Evolutionary conservation across 2,113 vertebrate species (phyloP).

Genomic region (Alligator mississippiensis): DNA sequence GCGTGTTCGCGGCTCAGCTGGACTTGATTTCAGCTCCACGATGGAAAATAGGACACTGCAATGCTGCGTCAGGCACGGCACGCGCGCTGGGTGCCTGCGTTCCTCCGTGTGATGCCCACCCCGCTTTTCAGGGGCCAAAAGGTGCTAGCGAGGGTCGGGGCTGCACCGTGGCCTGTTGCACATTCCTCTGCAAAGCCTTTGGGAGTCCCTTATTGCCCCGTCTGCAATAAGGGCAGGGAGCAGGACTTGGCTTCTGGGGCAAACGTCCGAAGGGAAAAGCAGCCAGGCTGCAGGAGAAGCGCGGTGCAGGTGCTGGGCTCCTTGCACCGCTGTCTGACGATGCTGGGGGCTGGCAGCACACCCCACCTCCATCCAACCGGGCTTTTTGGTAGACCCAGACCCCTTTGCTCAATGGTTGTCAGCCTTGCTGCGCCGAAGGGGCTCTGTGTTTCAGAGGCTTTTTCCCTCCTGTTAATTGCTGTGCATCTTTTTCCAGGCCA

Average conservation of each 20-base stretch:
- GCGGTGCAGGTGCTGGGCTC: background rate
- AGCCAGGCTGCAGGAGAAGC: background rate
- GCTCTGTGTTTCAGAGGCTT: background rate
- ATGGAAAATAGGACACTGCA: background rate
- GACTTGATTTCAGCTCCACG: background rate
- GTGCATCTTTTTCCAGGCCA: fast-evolving
- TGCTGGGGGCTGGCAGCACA: background rate
- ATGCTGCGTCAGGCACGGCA: fast-evolving
- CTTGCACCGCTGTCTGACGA: background rate
- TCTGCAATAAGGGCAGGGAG: background rate
- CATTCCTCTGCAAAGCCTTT: background rate
- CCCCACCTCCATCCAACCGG: background rate
- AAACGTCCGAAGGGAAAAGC: background rate
- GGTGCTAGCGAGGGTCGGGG: fast-evolving
- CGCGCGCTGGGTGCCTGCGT: background rate
- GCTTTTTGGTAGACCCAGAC: background rate
- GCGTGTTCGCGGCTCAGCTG: fast-evolving
- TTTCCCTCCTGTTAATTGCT: background rate
- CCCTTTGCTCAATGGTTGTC: background rate
- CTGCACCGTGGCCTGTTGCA: fast-evolving
- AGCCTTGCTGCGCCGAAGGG: background rate
- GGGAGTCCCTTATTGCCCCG: background rate
- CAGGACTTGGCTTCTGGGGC: background rate
- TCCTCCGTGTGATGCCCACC: fast-evolving
- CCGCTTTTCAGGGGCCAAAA: fast-evolving